Evolutionary conservation across 2,797 vertebrate genomes (phyloP).

Genomic region (Enoplosus armatus): DNA sequence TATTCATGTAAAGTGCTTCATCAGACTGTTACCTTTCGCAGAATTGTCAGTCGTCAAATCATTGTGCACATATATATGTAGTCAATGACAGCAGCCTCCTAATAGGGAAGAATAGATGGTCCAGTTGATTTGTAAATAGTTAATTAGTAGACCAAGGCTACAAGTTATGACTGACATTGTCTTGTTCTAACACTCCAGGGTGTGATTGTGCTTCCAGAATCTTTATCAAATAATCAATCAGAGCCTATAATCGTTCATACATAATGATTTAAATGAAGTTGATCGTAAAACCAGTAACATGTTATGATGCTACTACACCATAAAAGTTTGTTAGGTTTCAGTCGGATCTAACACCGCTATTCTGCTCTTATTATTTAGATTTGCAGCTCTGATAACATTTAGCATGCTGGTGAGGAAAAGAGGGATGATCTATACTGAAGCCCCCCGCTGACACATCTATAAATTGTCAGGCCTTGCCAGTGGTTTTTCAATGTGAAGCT

Average conservation of each 20-base stretch:
- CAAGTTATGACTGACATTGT: slow-evolving; percentile 4
- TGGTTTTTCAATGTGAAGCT: neutral
- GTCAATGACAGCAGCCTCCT: slow-evolving; percentile 2
- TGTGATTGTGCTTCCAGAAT: slow-evolving; percentile 5
- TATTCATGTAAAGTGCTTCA: neutral
- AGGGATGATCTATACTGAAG: neutral
- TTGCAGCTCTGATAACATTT: slow-evolving; percentile 7
- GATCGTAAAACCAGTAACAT: neutral
- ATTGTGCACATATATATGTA: neutral
- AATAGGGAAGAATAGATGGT: neutral
- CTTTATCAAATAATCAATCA: neutral
- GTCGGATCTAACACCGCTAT: neutral
- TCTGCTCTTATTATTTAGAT: neutral
- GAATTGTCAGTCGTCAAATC: slow-evolving; percentile 12
- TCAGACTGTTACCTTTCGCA: slow-evolving; percentile 14
- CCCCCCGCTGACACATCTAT: neutral
- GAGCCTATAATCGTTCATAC: neutral
- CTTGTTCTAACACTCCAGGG: slow-evolving; percentile 18
- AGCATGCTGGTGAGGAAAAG: neutral
- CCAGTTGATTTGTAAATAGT: neutral
- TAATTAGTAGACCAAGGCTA: too few relatives aligned
- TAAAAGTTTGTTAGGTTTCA: neutral
- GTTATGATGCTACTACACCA: neutral
- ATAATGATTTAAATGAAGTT: neutral
- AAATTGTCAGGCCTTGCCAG: neutral